Conservation (phyloP, 2,888 invertebrate species). For the Chrysomela aeneicollis region DNA sequence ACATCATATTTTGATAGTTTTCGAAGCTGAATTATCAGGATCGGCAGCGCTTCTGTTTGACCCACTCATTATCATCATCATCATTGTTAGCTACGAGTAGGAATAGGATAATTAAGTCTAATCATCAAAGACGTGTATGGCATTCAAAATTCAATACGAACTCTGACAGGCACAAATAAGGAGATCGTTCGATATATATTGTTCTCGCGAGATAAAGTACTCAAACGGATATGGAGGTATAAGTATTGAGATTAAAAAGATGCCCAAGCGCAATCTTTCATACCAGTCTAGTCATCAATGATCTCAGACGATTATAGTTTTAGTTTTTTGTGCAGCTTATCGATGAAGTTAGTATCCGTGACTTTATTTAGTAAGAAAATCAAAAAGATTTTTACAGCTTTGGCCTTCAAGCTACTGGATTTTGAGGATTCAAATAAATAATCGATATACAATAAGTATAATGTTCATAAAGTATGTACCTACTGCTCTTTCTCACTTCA, state of each 20-base stretch:
- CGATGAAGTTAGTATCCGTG: background rate
- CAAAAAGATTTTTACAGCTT: background rate
- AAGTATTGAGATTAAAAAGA: slow-evolving; percentile 38
- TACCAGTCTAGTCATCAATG: slow-evolving; percentile 35
- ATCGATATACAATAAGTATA: too few species aligned
- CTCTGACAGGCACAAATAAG: slow-evolving; percentile 36
- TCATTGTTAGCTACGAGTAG: slow-evolving; percentile 58
- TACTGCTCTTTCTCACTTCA: too few species aligned
- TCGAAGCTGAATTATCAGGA: slow-evolving; percentile 33
- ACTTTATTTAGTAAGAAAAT: too few species aligned
- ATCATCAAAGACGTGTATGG: slow-evolving; percentile 54
- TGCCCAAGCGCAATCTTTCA: slow-evolving; percentile 45
- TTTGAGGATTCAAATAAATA: too few species aligned
- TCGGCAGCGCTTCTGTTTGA: slow-evolving; percentile 24
- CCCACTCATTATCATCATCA: slow-evolving; percentile 49
- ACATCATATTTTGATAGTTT: slow-evolving; percentile 48
- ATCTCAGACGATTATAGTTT: slow-evolving; percentile 14
- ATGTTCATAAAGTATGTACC: too few species aligned
- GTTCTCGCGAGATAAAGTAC: slow-evolving; percentile 36
- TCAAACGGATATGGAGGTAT: slow-evolving; percentile 43
- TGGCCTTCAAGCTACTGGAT: background rate
- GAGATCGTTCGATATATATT: slow-evolving; percentile 18
- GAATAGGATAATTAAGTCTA: slow-evolving; percentile 51
- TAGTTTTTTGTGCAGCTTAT: background rate
- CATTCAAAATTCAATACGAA: slow-evolving; percentile 47